Evolutionary conservation across 2,888 invertebrate species (phyloP), one percentile per base, ranked within the genome.

Genomic region (Micoletzkya japonica): DNA sequence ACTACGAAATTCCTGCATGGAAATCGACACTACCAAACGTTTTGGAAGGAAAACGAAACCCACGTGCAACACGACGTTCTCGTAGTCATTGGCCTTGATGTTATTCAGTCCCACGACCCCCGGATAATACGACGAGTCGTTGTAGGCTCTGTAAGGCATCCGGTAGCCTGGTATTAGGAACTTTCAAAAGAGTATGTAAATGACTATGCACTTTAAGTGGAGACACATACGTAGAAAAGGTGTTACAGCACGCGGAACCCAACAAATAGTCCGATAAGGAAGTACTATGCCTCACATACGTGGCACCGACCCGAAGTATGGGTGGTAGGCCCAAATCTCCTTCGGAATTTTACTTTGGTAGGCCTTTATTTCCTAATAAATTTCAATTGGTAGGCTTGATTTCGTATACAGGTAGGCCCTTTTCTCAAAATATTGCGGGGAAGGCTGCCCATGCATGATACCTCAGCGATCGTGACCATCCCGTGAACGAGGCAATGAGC

Each of bases 41-140:
- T n/a, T n/a, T n/a, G n/a, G n/a, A n/a, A n/a, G n/a, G n/a, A n/a
- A n/a, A n/a, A n/a, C 7, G 28, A 28, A 24, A 72, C 84, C 87
- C 87, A 93, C 93, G 90, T 94, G 94, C 70, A 99, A 89, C 70
- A 99, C 93, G 60, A 97, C 98, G 88, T 99, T 99, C 86, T 97
- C 97, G 86, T 99, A 99, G 87, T 99, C 98, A 88, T 99, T 99
- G 3, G 95, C 96, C 88, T 99, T 99, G 80, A 99, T 99, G 86
- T 99, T 99, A 86, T 99, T 99, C 61, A 99, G 89, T 0, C 95
- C 95, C 28, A 98, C 95, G 83, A 99, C 95, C 63, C 89, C 98
- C 2, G 97, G 97, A 85, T 93, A 90, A 87, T 99, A 99, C 20
- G 78, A 76, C 7, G 80, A 78, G 0, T 94, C 95, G 87, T 98